These are phyloP conservation scores for Cheilosia grossa DNA, from an alignment of 2,888 invertebrate genomes.

Conservation along the genomic window DNA sequence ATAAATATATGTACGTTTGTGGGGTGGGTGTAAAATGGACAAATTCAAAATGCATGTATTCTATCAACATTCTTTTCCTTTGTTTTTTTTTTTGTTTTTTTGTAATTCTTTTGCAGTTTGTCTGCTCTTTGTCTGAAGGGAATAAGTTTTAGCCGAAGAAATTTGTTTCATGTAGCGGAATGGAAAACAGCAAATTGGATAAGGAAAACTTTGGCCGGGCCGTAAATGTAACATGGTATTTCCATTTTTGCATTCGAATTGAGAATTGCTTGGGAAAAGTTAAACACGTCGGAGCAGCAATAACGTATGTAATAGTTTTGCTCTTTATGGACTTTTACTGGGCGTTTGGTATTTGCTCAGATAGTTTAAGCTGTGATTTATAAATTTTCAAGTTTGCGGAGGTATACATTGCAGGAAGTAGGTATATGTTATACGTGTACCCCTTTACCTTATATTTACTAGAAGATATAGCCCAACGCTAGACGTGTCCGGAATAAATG, in stretches of 20 bases:
- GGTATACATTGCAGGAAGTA: no score
- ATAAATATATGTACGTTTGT: no score
- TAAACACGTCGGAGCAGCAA: background rate
- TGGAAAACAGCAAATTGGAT: slow-evolving; percentile 54
- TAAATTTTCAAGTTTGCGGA: no score
- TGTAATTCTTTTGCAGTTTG: background rate
- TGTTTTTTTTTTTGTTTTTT: slow-evolving; percentile 17
- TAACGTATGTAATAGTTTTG: no score
- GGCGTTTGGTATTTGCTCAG: no score
- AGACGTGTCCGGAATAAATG: no score
- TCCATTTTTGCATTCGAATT: slow-evolving; percentile 42
- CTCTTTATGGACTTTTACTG: no score
- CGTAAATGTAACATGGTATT: slow-evolving; percentile 46
- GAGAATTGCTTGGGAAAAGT: background rate
- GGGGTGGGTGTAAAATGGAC: slow-evolving; percentile 22
- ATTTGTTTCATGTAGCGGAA: slow-evolving; percentile 60
- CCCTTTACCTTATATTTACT: no score
- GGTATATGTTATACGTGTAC: no score
- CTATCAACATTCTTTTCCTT: slow-evolving; percentile 45
- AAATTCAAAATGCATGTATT: slow-evolving; percentile 72
- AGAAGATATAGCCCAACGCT: no score
- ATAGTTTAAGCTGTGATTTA: no score
- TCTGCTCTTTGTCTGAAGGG: slow-evolving; percentile 30
- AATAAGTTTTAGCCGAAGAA: slow-evolving; percentile 72
- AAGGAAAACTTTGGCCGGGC: slow-evolving; percentile 51